Percentiles rank a stretch among this genome's conserved stretches.
Conservation (phyloP, 2,888 invertebrate species). For the Watsonalla binaria region DNA sequence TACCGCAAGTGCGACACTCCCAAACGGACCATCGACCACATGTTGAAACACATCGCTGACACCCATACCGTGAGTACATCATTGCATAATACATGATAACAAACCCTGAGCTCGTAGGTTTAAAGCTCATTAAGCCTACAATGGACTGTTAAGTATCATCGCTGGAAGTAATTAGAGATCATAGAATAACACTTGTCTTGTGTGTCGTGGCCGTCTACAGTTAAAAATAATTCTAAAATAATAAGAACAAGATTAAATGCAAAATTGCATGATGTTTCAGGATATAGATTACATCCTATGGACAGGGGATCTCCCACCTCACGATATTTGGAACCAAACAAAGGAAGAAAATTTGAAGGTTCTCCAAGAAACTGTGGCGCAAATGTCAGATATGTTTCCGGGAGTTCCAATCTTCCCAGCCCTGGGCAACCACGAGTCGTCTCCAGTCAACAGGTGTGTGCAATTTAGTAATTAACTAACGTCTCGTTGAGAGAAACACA, state of each 20-base stretch:
- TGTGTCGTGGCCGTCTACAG: background rate
- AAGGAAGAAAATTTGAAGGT: conserved; percentile 92
- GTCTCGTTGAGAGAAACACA: conserved; percentile 4
- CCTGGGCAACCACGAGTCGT: conserved; percentile 97
- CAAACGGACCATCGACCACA: conserved; percentile 93
- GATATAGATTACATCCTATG: conserved; percentile 96
- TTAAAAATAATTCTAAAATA: no score
- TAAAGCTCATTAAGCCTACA: background rate
- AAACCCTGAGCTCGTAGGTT: background rate
- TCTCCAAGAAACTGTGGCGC: conserved; percentile 89
- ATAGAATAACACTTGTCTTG: conserved; percentile 3
- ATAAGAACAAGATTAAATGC: no score
- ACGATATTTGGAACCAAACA: conserved; percentile 97
- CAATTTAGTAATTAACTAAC: background rate
- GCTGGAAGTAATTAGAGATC: background rate
- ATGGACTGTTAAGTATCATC: background rate
- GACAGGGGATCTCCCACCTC: conserved; percentile 98
- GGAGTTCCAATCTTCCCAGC: conserved; percentile 96
- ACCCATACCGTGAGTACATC: conserved; percentile 84
- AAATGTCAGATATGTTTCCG: conserved; percentile 92
- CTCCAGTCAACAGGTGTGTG: conserved; percentile 93
- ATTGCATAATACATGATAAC: background rate
- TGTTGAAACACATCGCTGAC: conserved; percentile 92
- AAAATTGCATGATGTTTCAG: conserved; percentile 56
- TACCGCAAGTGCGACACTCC: conserved; percentile 97